Conservation (phyloP, 2,113 vertebrate species). For the Mus pahari region DNA sequence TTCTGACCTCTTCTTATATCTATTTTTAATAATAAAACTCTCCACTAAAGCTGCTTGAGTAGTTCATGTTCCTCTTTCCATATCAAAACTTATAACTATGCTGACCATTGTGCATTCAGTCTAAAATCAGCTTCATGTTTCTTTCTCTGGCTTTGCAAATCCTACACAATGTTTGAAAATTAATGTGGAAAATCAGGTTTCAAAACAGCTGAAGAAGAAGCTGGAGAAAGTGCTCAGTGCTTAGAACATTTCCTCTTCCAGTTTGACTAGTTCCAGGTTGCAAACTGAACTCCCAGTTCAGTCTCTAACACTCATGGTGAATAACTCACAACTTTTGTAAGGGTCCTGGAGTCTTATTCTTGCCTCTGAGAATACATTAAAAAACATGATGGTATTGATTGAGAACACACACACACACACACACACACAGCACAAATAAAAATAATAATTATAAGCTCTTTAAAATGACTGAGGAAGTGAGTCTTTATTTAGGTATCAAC, state of each 20-base stretch:
- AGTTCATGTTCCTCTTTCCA: background rate
- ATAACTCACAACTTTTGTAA: background rate
- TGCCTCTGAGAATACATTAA: accelerated
- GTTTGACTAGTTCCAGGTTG: too few relatives aligned
- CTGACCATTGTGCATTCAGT: background rate
- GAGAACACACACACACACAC: background rate
- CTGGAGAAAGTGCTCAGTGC: background rate
- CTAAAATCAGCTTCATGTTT: background rate
- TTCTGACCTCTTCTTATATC: background rate
- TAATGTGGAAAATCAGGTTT: background rate
- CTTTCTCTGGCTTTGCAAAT: background rate
- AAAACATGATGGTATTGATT: background rate
- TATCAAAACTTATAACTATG: background rate
- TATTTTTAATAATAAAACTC: background rate
- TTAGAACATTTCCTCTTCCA: too few relatives aligned
- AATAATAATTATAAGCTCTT: background rate
- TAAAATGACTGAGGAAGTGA: background rate
- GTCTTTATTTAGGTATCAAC: background rate
- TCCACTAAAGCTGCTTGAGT: background rate
- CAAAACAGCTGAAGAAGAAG: background rate
- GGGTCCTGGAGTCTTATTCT: background rate
- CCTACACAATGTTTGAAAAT: background rate
- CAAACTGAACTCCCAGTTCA: background rate
- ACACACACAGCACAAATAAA: too few relatives aligned
- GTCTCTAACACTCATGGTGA: background rate